Evolutionary conservation across 1,140 invertebrate genomes (phyloP), one percentile per base, ranked within the genome.

Genomic region (Dreissena rostriformis): DNA sequence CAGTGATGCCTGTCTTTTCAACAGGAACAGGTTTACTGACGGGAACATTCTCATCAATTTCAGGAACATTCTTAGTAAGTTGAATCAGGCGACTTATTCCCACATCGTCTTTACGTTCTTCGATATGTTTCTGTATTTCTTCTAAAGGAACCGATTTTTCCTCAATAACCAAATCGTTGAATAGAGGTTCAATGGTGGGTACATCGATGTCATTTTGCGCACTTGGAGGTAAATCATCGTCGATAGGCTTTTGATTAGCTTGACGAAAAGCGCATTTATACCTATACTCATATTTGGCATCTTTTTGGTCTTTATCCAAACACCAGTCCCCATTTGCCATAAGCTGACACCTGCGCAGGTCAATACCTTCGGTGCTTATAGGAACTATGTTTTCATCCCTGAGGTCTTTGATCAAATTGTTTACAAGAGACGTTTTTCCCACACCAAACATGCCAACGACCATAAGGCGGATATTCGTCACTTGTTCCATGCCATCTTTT

Each of bases 371-470:
- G 22, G 57, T 61, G 22, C 57, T 61, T 2, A 24, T 6, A 6
- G 57, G 57, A 61, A n/a, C 6, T 61, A n/a, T 6, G 6, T 61
- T 61, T 29, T 28, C 22, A 49, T 67, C 39, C 5, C 15, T 22
- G 39, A 26, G 19, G 10, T 24, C 66, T 7, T 67, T 22, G 8
- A 78, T 39, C 29, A 79, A 15, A 39, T 79, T 79, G 29, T 79
- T 63, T 0, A 79, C 52, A 55, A 79, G 66, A 5, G 77, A 79
- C 22, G 77, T 79, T 79, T 79, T 79, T n/a, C 77, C 77, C 14
- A 79, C 77, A 29, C 26, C 65, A 79, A 79, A 79, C 77, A 79
- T 79, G 24, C 77, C 77, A 24, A 79, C 77, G 14, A 79, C 65
- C 77, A 79, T 79, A 5, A 70, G 11, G 28, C 77, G 51, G 15